Base-by-base conservation (phyloP, 2,797 vertebrate species). In the Heteromormyrus szaboi region DNA sequence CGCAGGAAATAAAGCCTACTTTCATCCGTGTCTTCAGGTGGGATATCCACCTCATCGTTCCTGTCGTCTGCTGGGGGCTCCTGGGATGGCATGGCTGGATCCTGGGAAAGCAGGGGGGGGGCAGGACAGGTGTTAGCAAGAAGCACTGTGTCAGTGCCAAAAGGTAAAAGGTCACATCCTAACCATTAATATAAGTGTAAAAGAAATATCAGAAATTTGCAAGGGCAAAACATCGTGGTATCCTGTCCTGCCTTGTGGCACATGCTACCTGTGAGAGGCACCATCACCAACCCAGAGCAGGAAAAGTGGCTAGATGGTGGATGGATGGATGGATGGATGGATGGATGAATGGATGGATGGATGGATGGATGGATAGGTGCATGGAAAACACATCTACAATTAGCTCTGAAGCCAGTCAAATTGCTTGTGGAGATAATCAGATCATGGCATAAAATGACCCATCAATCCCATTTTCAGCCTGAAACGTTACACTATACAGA, bases 51-150 rank as follows among this genome's bases (percentile, higher is more conserved):
- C 91, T 97, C 96, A 0, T 97, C 96, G 0, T 94, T 96, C 94
- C 97, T 97, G 91, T 97, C 97, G 29, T 96, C 97, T 94, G 96
- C 96, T 91, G 96, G 95, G 92, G 98, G 98, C 93, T 99, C 98
- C 94, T 99, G 98, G 94, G 98, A 97, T 96, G 98, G 98, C 98
- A 99, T 99, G 96, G 96, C 97, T 96, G 98, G 96, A 99, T 99
- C 98, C 98, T 99, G 94, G 22, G 87, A 17, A 3, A 56, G 46
- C 22, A 65, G 37, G 37, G 3, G 25, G 25, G 81, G 50, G 33
- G 29, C 29, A 86, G 85, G 33, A n/a, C 0, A 37, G 5, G 33
- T 37, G 14, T 59, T n/a, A 86, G 29, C 51, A 37, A 22, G 22
- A 8, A 51, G 44, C 44, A 12, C 81, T 22, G 22, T 51, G n/a